These are phyloP conservation scores for Crax fasciolata DNA, from an alignment of 2,797 vertebrate species.

Conservation along the genomic window DNA sequence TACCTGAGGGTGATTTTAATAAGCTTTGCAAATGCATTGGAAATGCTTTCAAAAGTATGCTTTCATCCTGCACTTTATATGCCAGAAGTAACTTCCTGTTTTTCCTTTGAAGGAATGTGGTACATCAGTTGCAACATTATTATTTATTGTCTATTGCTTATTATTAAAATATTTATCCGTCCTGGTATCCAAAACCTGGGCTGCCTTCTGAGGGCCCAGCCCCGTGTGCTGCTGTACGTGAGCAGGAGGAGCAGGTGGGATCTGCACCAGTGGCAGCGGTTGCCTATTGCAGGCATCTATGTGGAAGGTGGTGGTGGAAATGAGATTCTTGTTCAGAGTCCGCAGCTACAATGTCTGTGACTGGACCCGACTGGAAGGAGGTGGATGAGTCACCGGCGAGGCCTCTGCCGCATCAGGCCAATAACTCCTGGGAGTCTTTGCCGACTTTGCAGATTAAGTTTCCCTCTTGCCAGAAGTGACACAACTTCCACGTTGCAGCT, in stretches of 20 bases:
- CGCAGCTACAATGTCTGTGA: not conserved
- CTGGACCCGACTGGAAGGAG: not conserved
- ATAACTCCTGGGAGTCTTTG: not conserved
- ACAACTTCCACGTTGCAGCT: slow-evolving; percentile 20
- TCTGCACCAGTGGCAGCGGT: not conserved
- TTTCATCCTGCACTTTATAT: not conserved
- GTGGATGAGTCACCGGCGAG: not conserved
- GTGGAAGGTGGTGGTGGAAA: not conserved
- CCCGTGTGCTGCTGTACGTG: not conserved
- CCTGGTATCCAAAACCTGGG: not conserved
- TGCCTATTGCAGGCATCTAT: not conserved
- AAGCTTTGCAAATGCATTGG: not conserved
- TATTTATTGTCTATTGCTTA: not conserved
- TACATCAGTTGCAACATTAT: not conserved
- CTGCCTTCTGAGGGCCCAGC: not conserved
- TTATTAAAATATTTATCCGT: not conserved
- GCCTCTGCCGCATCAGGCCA: not conserved
- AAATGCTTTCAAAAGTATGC: not conserved
- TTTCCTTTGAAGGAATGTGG: not conserved
- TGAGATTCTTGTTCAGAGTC: not conserved
- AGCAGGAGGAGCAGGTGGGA: not conserved
- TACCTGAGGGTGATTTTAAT: not conserved
- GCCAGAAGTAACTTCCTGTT: not conserved
- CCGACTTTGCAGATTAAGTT: not conserved
- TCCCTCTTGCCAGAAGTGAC: slow-evolving; percentile 47